Evolutionary conservation across 1,140 invertebrate species (phyloP), one percentile per base, ranked within the genome.

Genomic region (Danaus plexippus): DNA sequence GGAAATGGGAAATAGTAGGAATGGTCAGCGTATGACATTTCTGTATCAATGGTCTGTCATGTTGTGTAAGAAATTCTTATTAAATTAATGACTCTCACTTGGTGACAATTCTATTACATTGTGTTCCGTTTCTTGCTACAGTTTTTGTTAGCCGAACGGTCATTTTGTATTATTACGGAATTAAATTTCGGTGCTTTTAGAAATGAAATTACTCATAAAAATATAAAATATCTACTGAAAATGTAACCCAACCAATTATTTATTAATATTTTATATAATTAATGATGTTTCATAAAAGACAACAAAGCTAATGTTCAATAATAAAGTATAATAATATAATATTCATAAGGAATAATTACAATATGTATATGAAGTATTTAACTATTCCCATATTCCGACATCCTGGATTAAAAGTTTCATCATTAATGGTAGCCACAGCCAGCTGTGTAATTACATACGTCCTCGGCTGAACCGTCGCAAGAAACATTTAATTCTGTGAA

Each of bases 391-490:
- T 51, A 52, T 51, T 47, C 63, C 59, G 53, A 63, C 64, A 49
- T 60, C 66, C 47, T 47, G 56, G 69, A 67, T 67, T 68, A 73
- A 73, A 59, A 61, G 53, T 65, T 59, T 61, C 53, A 61, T 61
- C 67, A 71, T 73, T 77, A 69, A 63, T 61, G 67, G 47, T 48
- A 41, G 59, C 11, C 45, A 55, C 56, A 52, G 58, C 59, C 59
- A 42, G 53, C 53, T 61, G 42, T 11, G 56, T 52, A 56, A 61
- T 56, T 61, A 56, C 53, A 61, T 58, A 68, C 61, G 65, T 71
- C 69, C 75, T 72, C 77, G 73, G 71, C 58, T 76, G 68, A 64
- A 65, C 66, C 78, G 75, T 74, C 66, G 71, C 72, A 83, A 80
- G 69, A 75, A 64, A 59, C 68, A 66, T 77, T 69, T 64, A 72